Base-by-base conservation (phyloP, 2,888 invertebrate genomes). In the Caenorhabditis virilis region DNA sequence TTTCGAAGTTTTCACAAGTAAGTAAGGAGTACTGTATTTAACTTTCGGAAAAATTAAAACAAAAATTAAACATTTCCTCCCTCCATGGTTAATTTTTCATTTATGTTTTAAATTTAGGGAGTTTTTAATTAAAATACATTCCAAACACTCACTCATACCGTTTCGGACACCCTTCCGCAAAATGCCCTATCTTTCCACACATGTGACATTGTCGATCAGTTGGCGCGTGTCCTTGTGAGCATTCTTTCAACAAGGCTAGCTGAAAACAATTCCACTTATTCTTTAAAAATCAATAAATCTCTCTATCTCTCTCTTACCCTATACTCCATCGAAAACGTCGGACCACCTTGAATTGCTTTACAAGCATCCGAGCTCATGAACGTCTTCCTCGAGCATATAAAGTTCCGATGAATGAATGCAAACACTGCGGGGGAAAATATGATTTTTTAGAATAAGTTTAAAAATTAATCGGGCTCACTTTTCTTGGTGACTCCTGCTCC, bases 401-500 rank as follows among this genome's bases (percentile, higher is more conserved):
- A 57, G 3, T 55, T 56, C 45, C 51, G 53, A 16, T 49, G 23
- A n/a, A 74, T 67, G 63, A 68, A 66, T 1, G 62, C 60, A 55
- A 59, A 74, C 74, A 74, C 74, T 74, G 52, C n/a, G n/a, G n/a
- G n/a, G n/a, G n/a, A n/a, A n/a, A n/a, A n/a, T n/a, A n/a, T n/a
- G n/a, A n/a, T n/a, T n/a, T n/a, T n/a, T n/a, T 9, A 39, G 4
- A 13, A 39, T 38, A 20, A n/a, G n/a, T n/a, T n/a, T n/a, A n/a
- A n/a, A n/a, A 30, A 30, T 30, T 30, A 9, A 6, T 30, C 30
- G 13, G 30, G 6, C 30, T 30, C 7, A 76, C 42, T 76, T 50
- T 62, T 63, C 33, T 50, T 43, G 1, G 49, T 60, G 18, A 88
- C 82, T 2, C 87, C 87, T 51, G 85, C 84, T 18, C 88, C 88